These are phyloP conservation scores for Cephalopachus bancanus DNA, from an alignment of 2,797 vertebrate species.

Conservation along the genomic window DNA sequence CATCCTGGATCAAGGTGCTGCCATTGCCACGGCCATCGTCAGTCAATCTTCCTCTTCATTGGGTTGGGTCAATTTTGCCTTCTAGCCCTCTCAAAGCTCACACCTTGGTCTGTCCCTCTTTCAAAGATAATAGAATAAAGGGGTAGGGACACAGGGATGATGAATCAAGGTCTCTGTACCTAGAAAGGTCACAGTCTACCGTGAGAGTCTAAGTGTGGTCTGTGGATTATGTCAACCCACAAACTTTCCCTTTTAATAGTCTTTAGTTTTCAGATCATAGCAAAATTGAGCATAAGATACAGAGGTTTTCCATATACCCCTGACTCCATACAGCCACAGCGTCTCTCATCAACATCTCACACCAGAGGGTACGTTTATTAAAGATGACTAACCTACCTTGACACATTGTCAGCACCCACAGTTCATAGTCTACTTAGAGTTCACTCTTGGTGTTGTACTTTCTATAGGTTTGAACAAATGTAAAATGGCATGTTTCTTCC, in stretches of 20 bases:
- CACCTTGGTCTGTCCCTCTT: not conserved
- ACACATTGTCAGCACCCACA: not conserved
- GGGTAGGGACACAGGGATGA: not conserved
- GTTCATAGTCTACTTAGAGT: not conserved
- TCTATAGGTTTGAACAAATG: not conserved
- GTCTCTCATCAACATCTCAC: not conserved
- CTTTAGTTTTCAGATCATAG: not conserved
- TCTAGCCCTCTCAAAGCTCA: not conserved
- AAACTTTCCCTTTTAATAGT: not conserved
- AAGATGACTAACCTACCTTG: not conserved
- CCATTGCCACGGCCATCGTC: not conserved
- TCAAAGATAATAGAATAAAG: not conserved
- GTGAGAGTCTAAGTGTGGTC: not conserved
- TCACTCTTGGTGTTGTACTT: not conserved
- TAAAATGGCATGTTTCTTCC: not conserved
- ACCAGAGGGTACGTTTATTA: not conserved
- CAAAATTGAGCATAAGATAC: not conserved
- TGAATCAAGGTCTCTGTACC: too few relatives aligned
- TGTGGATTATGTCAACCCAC: not conserved
- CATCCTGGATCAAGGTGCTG: accelerated
- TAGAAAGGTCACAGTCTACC: not conserved
- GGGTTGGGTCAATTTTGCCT: not conserved
- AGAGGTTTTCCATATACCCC: not conserved
- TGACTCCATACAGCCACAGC: not conserved
- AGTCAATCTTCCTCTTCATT: not conserved